Percentiles rank a stretch among this genome's conserved stretches.
phyloP scores from a whole-genome alignment of 2,888 invertebrate genomes.

The Tinea pellionella region DNA sequence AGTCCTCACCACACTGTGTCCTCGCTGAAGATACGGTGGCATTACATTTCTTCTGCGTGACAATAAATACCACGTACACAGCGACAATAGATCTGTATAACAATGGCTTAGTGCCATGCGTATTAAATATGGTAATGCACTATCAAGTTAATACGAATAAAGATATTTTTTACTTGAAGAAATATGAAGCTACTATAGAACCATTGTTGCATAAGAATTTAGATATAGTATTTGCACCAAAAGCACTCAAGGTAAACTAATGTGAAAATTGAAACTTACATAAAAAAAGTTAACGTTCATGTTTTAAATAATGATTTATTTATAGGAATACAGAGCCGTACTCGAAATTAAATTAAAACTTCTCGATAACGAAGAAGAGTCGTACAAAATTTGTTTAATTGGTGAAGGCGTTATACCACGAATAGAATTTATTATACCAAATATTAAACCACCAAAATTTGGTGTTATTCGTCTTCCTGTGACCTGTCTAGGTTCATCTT shows the following conservation, averaged over 20 bases:
- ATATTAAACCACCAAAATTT: conserved; percentile 31
- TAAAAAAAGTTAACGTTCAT: too few species aligned
- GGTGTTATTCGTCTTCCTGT: conserved; percentile 42
- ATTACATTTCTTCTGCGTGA: conserved; percentile 51
- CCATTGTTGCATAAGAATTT: conserved; percentile 50
- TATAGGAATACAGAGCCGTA: conserved; percentile 55
- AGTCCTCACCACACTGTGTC: conserved; percentile 56
- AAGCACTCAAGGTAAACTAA: conserved; percentile 38
- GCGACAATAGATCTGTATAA: conserved; percentile 52
- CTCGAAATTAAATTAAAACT: conserved; percentile 52
- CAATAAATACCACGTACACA: conserved; percentile 38
- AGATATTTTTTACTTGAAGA: conserved; percentile 50
- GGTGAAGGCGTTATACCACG: conserved; percentile 60
- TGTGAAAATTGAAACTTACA: too few species aligned
- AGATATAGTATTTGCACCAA: conserved; percentile 50
- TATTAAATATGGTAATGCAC: conserved; percentile 43
- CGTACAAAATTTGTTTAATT: conserved; percentile 52
- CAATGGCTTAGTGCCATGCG: conserved; percentile 53
- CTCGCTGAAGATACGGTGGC: conserved; percentile 56
- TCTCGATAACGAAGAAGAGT: conserved; percentile 44
- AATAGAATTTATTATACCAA: conserved; percentile 39
- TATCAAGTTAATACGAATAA: conserved; percentile 42
- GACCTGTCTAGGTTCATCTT: conserved; percentile 51
- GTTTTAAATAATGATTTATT: neutral
- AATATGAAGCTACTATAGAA: conserved; percentile 51